These are phyloP conservation scores for Acronicta aceris DNA, from an alignment of 2,888 invertebrate species.

Conservation along the genomic window DNA sequence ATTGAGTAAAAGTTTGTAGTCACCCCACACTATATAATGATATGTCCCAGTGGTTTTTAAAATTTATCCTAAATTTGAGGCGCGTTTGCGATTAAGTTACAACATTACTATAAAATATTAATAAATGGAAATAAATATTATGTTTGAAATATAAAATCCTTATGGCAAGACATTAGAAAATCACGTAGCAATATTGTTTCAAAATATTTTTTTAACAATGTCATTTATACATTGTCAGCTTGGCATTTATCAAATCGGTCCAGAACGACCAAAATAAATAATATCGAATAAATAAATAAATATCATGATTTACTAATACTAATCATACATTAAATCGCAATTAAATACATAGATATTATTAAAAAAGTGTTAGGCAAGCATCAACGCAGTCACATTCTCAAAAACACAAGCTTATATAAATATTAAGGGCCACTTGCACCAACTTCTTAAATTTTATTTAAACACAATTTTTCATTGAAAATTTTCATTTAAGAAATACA, in stretches of 20 bases:
- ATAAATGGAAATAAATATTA: conserved; percentile 28
- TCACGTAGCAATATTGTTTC: conserved; percentile 1
- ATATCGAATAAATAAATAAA: background rate
- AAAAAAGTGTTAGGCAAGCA: conserved; percentile 31
- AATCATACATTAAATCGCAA: background rate
- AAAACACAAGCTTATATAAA: background rate
- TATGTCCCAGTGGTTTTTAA: conserved; percentile 12
- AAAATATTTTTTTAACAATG: background rate
- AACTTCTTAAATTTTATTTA: no score
- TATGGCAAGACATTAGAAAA: conserved; percentile 47
- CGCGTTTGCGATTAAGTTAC: conserved; percentile 36
- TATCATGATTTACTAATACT: background rate
- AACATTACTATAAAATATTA: background rate
- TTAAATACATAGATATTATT: no score
- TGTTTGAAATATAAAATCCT: conserved; percentile 27
- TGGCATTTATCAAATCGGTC: background rate
- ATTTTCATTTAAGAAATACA: no score
- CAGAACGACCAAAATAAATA: background rate
- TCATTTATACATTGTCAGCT: background rate
- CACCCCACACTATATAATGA: background rate
- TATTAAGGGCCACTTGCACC: background rate
- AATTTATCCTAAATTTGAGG: conserved; percentile 45
- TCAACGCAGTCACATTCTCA: conserved; percentile 10
- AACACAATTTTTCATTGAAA: no score
- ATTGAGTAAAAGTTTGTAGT: no score